Evolutionary conservation across 2,113 vertebrate species (phyloP).

Genomic region (Grammomys dolichurus): DNA sequence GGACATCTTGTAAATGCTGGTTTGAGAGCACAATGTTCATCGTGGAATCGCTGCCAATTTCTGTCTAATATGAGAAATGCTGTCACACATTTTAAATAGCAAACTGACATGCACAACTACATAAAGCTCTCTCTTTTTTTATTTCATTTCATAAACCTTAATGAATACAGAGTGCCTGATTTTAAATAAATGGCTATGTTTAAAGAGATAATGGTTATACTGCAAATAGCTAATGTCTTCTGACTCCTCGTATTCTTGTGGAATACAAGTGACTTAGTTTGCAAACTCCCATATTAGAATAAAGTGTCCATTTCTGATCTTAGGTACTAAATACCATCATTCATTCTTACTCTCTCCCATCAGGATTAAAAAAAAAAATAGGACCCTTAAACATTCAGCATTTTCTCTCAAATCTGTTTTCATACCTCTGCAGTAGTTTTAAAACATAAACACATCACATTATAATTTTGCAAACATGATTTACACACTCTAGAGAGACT

Average conservation of each 20-base stretch:
- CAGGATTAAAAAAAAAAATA: slow-evolving; percentile 46
- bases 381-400: slow-evolving; percentile 72
- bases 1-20: slow-evolving; percentile 63
- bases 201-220: slow-evolving; percentile 79
- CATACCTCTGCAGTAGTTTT: slow-evolving; percentile 63
- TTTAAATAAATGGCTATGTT: slow-evolving; percentile 81
- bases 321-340: slow-evolving; percentile 81
- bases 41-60: slow-evolving; percentile 77
- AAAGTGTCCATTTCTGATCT: slow-evolving; percentile 74
- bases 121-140: slow-evolving; percentile 79
- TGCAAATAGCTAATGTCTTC: slow-evolving; percentile 84
- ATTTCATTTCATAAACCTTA: slow-evolving; percentile 81
- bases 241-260: slow-evolving; percentile 79
- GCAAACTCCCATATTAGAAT: slow-evolving; percentile 76
- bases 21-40: slow-evolving; percentile 75
- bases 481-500: slow-evolving; percentile 47
- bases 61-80: slow-evolving; percentile 70
- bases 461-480: slow-evolving; percentile 72
- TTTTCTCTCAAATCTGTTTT: slow-evolving; percentile 73
- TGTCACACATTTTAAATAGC: slow-evolving; percentile 76
- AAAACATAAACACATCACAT: slow-evolving; percentile 70
- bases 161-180: slow-evolving; percentile 74
- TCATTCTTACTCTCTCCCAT: slow-evolving; percentile 76
- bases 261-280: slow-evolving; percentile 81
- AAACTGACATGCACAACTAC: slow-evolving; percentile 83